phyloP scores from a whole-genome alignment of 2,888 invertebrate genomes.

The Melanostoma scalare region DNA sequence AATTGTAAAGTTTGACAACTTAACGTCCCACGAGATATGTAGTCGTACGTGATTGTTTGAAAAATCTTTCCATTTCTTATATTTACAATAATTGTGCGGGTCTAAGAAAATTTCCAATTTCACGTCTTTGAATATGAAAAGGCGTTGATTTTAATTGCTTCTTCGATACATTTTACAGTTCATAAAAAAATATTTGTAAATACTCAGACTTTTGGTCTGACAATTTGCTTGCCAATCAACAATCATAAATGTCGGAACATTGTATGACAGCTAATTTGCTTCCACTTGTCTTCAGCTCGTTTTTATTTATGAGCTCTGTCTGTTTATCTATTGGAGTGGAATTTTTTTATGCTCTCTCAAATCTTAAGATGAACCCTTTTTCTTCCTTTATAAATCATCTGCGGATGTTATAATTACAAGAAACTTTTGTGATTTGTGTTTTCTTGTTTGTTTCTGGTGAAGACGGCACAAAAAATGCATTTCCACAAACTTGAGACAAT shows the following conservation, averaged over 20 bases:
- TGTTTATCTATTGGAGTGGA: not conserved
- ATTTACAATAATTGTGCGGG: constrained; percentile 8
- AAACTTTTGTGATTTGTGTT: too few relatives aligned
- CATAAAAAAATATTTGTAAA: constrained; percentile 25
- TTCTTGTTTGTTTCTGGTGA: constrained; percentile 14
- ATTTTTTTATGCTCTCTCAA: too few relatives aligned
- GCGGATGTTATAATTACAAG: too few relatives aligned
- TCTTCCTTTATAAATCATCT: too few relatives aligned
- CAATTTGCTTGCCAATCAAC: constrained; percentile 50
- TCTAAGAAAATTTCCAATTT: not conserved
- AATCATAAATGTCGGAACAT: constrained; percentile 26
- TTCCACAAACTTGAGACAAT: constrained; percentile 75
- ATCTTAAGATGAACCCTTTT: too few relatives aligned
- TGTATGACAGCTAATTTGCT: constrained; percentile 33
- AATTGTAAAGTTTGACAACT: constrained; percentile 45
- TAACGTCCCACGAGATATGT: constrained; percentile 16
- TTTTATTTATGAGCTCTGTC: constrained; percentile 34
- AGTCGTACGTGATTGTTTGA: constrained; percentile 13
- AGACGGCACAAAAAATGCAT: constrained; percentile 8
- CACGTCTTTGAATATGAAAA: constrained; percentile 24
- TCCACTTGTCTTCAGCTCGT: constrained; percentile 46
- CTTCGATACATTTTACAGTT: constrained; percentile 37
- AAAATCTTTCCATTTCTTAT: not conserved
- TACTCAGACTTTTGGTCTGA: constrained; percentile 34
- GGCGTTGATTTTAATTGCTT: constrained; percentile 55